Conservation (phyloP, 2,888 invertebrate genomes). For the Polydrusus pterygomalis region DNA sequence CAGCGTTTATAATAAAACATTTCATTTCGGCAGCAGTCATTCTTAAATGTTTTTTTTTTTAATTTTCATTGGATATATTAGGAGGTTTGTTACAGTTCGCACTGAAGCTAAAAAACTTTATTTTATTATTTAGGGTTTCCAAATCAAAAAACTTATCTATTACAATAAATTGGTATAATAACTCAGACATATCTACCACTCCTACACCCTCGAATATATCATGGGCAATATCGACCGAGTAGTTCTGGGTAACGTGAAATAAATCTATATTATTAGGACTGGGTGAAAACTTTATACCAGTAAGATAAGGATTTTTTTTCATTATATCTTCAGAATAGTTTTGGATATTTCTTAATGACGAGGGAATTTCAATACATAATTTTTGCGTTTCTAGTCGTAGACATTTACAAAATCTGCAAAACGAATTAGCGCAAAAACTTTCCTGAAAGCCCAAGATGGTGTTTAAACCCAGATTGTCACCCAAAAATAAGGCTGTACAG, state of each 20-base stretch:
- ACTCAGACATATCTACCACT: background rate
- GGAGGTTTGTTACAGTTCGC: background rate
- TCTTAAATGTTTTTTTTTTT: background rate
- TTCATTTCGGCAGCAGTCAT: background rate
- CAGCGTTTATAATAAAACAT: background rate
- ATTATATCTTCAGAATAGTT: background rate
- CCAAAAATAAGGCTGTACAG: no score
- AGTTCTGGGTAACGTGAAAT: slow-evolving; percentile 5
- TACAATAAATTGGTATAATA: slow-evolving; percentile 2
- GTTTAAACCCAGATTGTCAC: no score
- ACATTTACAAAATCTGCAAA: no score
- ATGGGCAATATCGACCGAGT: background rate
- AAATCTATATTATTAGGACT: background rate
- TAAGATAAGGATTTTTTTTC: background rate
- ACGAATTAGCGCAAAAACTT: no score
- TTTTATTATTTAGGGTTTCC: background rate
- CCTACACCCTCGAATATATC: slow-evolving; percentile 1
- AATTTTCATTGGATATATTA: background rate
- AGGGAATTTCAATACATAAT: no score
- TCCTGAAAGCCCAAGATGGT: no score
- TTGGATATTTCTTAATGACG: background rate
- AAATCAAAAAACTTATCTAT: background rate
- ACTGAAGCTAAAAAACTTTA: background rate
- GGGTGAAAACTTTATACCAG: slow-evolving; percentile 13
- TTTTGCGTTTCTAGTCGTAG: no score